Percentiles rank a stretch among this genome's conserved stretches.
phyloP scores from a whole-genome alignment of 2,113 vertebrate genomes.

The Hydropotes inermis region DNA sequence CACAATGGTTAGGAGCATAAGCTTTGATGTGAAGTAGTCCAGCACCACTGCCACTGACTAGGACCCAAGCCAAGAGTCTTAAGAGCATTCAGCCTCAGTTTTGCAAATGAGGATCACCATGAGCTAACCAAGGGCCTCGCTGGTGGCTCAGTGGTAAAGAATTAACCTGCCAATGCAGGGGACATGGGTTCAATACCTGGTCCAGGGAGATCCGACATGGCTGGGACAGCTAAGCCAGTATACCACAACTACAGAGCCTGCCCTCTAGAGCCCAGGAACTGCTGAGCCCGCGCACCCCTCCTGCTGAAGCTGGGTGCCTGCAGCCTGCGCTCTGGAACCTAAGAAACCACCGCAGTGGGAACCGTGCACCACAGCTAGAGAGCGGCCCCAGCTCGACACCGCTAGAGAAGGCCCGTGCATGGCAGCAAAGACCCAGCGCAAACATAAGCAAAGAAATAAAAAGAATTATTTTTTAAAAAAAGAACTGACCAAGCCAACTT shows the following conservation, averaged over 20 bases:
- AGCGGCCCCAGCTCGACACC: neutral
- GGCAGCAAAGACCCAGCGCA: neutral
- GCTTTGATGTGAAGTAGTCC: neutral
- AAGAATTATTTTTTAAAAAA: neutral
- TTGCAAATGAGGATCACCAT: neutral
- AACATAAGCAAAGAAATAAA: neutral
- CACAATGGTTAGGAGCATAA: neutral
- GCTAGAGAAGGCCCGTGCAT: neutral
- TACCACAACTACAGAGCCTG: neutral
- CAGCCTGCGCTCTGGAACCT: neutral
- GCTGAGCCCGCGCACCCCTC: neutral
- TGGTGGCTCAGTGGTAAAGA: neutral
- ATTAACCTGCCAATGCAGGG: neutral
- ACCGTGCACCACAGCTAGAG: neutral
- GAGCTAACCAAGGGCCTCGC: neutral
- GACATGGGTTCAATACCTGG: neutral
- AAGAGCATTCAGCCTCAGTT: neutral
- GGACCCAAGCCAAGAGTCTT: neutral
- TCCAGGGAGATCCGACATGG: neutral
- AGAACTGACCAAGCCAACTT: neutral
- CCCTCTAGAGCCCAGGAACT: neutral
- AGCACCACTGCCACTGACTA: neutral
- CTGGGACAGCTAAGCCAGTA: neutral
- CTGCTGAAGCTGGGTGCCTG: neutral
- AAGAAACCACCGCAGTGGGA: neutral